Evolutionary conservation across 2,797 vertebrate genomes (phyloP), one percentile per base, ranked within the genome.

Genomic region (Coilia nasus): DNA sequence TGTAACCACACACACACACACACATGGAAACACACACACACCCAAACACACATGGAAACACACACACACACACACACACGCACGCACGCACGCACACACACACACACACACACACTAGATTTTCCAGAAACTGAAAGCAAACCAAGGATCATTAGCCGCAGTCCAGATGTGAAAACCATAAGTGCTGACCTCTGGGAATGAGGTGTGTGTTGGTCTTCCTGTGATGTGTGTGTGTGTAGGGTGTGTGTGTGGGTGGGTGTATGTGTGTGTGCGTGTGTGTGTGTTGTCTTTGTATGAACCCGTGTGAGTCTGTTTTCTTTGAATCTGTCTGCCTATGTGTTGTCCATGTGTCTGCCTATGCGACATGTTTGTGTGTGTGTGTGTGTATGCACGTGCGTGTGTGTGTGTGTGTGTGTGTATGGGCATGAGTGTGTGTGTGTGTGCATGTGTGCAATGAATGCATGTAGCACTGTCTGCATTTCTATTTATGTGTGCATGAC

Each of bases 181-280:
- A 78, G 15, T 44, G 71, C 6, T 44, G 71, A 41, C 17, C 71
- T 44, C 71, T 44, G 71, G 19, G 71, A 78, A 44, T 44, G 3
- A 78, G 71, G 47, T 84, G 85, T 50, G 83, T 87, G 83, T 81
- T 35, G 62, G 83, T 78, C 71, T 81, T 90, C 59, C 84, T 81
- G 80, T 86, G 88, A 25, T 23, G 57, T 59, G 57, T 59, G 57
- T 2, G 57, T 59, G 17, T 59, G 57, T n/a, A 21, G 57, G 9
- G 57, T 21, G 57, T 57, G 56, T 57, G 56, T 57, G 56, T 57
- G 56, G 11, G 56, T 57, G 56, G 11, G 56, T 57, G 56, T 57
- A 0, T 57, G 7, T 59, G 17, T 59, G 57, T 59, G 17, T 19
- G 57, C 21, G 50, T 54, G 50, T 54, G 50, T 54, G 50, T 54